Evolutionary conservation across 2,888 invertebrate genomes (phyloP), one percentile per base, ranked within the genome.

Genomic region (Andrena bicolor): DNA sequence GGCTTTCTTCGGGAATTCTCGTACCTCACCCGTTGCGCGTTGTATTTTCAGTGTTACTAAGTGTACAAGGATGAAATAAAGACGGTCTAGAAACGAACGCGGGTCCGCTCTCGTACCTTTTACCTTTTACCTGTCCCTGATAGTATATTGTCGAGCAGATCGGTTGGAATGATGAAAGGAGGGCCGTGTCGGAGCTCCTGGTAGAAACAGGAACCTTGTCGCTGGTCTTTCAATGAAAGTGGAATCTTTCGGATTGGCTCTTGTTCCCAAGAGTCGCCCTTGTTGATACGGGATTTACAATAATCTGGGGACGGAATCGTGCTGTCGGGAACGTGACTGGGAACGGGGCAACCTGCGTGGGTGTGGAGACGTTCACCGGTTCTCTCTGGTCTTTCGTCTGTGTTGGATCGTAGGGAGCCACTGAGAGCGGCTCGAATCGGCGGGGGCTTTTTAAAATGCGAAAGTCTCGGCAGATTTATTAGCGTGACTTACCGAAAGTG

Each of bases 221-320:
- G 41, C 41, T 41, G 41, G 41, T 16, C 10, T 64, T 64, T 7
- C 5, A n/a, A 41, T n/a, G 20, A n/a, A 41, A 35, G 23, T 71
- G 30, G 28, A 60, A 61, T 71, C 61, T 48, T 49, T 71, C 49
- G 30, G 13, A 48, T 48, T 60, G 30, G 49, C 20, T 70, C 61
- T 71, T 61, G 26, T 61, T 60, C 49, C 61, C 61, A 8, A 23
- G 60, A 28, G 30, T 61, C n/a, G 28, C 49, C 32, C 60, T 30
- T 10, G 70, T 56, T 16, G 41, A 23, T 64, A 32, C 41, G 41
- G 71, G 49, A 41, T 64, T 30, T 32, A 23, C 28, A 49, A 61
- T 71, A 71, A 71, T 71, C 71, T 71, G 13, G 60, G 49, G 28
- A 49, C 28, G 71, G 56, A 61, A 71, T 61, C 71, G 61, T 61